A percentile compares a stretch with the other conserved stretches of the same genome.
Evolutionary conservation across 2,797 vertebrate genomes (phyloP).

Genomic region (Aselliscus stoliczkanus): DNA sequence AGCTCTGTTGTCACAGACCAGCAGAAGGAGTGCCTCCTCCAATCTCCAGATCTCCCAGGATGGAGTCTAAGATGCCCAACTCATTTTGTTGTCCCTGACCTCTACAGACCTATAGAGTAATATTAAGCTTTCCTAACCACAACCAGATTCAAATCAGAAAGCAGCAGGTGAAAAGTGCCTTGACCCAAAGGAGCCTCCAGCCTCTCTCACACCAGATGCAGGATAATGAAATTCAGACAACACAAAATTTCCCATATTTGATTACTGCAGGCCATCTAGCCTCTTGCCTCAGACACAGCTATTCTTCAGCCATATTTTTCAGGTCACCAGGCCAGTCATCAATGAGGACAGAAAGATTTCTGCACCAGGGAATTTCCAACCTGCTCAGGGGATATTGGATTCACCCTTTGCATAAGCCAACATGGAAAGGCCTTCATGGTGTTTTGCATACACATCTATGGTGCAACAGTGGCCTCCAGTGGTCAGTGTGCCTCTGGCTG

Average conservation of each 20-base stretch:
- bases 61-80: not conserved
- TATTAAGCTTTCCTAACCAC: conserved; percentile 19
- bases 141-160: not conserved
- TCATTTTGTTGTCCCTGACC: not conserved
- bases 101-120: not conserved
- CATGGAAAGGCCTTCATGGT: conserved; percentile 19
- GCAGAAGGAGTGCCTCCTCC: not conserved
- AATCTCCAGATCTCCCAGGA: not conserved
- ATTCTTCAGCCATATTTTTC: not conserved
- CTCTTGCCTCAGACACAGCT: not conserved
- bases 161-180: not conserved
- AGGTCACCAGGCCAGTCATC: conserved; percentile 19
- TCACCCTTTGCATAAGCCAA: conserved; percentile 27
- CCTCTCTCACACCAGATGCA: not conserved
- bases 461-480: conserved; percentile 81
- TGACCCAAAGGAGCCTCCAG: not conserved
- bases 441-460: not conserved
- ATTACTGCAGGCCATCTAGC: accelerated
- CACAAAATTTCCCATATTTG: accelerated
- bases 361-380: not conserved
- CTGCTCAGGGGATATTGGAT: not conserved
- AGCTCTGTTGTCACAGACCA: not conserved
- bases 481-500: conserved; percentile 12
- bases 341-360: not conserved
- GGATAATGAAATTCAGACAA: not conserved